Percentiles rank a stretch among this genome's conserved stretches.
Conservation (phyloP, 2,113 vertebrate species). For the Mohoua ochrocephala region DNA sequence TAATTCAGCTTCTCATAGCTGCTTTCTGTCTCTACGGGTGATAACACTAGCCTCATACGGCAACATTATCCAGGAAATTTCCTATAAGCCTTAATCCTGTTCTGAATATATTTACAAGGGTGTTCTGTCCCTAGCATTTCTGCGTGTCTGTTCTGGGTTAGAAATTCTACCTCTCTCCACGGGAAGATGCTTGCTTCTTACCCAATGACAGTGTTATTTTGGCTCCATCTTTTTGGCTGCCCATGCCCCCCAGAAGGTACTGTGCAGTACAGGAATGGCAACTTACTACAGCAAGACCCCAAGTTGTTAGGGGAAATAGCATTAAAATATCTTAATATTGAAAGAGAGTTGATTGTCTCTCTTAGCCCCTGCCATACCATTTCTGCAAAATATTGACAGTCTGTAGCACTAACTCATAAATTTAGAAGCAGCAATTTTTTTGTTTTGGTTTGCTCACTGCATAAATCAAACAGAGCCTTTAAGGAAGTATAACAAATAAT, state of each 20-base stretch:
- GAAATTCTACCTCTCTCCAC: background rate
- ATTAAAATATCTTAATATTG: background rate
- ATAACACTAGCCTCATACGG: background rate
- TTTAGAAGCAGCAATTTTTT: background rate
- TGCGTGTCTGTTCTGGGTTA: background rate
- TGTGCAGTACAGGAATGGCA: background rate
- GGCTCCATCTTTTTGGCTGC: background rate
- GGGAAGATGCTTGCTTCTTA: background rate
- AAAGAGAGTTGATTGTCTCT: background rate
- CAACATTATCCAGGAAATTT: background rate
- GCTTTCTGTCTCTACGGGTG: background rate
- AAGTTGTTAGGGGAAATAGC: background rate
- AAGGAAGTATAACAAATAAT: slow-evolving; percentile 29
- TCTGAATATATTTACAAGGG: background rate
- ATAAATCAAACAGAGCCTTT: slow-evolving; percentile 32
- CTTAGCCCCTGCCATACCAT: background rate
- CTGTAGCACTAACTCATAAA: slow-evolving; percentile 5
- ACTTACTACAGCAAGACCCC: background rate
- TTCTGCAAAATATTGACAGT: slow-evolving; percentile 1
- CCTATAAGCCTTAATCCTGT: background rate
- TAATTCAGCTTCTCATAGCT: background rate
- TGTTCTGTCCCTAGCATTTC: background rate
- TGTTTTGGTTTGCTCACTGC: background rate
- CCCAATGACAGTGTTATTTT: background rate
- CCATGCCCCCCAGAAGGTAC: background rate